These are phyloP conservation scores for Philopotamus ludificatus DNA, from an alignment of 1,140 invertebrate species.

Conservation along the genomic window DNA sequence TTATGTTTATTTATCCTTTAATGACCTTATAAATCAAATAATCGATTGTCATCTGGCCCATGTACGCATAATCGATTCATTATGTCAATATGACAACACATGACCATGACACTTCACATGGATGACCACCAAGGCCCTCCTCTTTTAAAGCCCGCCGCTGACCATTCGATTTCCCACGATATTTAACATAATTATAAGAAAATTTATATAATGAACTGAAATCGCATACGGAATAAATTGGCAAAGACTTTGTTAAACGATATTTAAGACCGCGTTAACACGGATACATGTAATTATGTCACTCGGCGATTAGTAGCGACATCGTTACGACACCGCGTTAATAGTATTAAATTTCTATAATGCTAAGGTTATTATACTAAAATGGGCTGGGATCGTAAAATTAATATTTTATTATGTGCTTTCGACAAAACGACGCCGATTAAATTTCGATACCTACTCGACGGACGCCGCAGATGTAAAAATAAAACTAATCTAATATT, in stretches of 20 bases:
- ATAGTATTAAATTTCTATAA: not conserved
- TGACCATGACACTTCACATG: slow-evolving; percentile 9
- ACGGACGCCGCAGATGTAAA: too few species aligned
- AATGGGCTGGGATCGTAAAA: too few species aligned
- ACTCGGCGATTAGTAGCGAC: not conserved
- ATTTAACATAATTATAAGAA: not conserved
- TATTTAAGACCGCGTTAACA: not conserved
- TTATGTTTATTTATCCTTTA: not conserved
- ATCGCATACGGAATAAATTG: not conserved
- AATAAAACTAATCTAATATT: too few species aligned
- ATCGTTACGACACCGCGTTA: not conserved
- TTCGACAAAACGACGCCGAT: too few species aligned
- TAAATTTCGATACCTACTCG: too few species aligned
- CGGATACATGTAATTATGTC: not conserved
- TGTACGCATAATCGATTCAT: not conserved
- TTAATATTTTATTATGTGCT: too few species aligned
- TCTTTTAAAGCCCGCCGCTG: not conserved
- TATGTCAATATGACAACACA: not conserved
- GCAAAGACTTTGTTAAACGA: not conserved
- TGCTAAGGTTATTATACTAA: too few species aligned
- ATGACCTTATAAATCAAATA: slow-evolving; percentile 7
- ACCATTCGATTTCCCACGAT: not conserved
- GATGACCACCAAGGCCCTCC: slow-evolving; percentile 3
- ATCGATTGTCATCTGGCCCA: slow-evolving; percentile 9
- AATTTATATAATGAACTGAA: not conserved